Conservation (phyloP, 2,797 vertebrate genomes). For the Poecilia velifera region DNA sequence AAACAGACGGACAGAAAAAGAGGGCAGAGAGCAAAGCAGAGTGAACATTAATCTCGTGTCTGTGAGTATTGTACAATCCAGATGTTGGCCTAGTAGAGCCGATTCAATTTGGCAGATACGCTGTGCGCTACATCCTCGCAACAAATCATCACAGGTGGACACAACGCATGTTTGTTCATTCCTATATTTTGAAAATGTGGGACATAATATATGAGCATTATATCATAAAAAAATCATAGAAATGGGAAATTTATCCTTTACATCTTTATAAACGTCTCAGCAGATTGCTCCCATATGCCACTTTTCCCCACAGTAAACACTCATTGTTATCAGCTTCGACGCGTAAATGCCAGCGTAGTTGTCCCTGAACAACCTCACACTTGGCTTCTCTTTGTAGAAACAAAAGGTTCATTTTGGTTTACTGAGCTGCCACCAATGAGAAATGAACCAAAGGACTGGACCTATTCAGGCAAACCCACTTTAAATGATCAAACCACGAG, state of each 20-base stretch:
- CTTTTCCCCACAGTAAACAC: conserved; percentile 27
- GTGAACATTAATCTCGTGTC: conserved; percentile 58
- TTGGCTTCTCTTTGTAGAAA: conserved; percentile 35
- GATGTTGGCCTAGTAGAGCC: conserved; percentile 60
- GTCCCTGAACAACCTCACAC: conserved; percentile 59
- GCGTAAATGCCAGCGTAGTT: conserved; percentile 38
- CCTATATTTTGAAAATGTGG: neutral
- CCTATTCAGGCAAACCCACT: conserved; percentile 17
- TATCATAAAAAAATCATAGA: neutral
- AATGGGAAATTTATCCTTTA: conserved; percentile 1
- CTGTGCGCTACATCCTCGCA: conserved; percentile 21
- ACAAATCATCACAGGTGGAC: conserved; percentile 10
- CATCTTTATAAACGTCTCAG: conserved; percentile 20
- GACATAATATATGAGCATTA: neutral
- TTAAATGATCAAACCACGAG: conserved; percentile 42
- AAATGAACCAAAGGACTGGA: conserved; percentile 21
- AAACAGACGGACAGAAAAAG: conserved; percentile 48
- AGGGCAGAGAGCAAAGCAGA: conserved; percentile 40
- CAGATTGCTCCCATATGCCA: conserved; percentile 62
- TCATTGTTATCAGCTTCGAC: conserved; percentile 29
- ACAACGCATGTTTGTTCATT: conserved; percentile 9
- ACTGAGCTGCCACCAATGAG: conserved; percentile 24
- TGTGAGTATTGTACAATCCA: conserved; percentile 54
- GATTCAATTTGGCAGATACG: conserved; percentile 42
- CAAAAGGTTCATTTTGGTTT: conserved; percentile 26